These are phyloP conservation scores for Phortica variegata DNA, from an alignment of 1,140 invertebrate species.

Conservation along the genomic window DNA sequence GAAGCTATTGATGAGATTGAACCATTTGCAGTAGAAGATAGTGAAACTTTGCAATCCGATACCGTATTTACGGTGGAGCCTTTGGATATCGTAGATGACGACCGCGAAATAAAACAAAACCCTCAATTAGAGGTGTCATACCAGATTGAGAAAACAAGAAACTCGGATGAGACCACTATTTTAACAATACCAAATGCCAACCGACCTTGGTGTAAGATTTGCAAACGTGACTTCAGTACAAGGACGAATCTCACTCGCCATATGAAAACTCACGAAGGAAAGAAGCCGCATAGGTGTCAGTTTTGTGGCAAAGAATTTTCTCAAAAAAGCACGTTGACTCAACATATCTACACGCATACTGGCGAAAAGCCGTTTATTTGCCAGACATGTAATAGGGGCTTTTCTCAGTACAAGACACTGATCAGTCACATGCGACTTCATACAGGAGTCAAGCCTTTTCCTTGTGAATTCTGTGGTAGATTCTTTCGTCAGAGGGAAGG, in stretches of 20 bases:
- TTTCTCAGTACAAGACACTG: conserved; percentile 34
- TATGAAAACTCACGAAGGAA: conserved; percentile 65
- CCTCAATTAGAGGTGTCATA: too few relatives aligned
- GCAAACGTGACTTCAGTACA: conserved; percentile 62
- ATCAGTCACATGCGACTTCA: conserved; percentile 24
- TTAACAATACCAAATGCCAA: too few relatives aligned
- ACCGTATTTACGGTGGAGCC: too few relatives aligned
- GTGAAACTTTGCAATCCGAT: too few relatives aligned
- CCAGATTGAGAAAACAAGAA: too few relatives aligned
- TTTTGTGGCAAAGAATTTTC: conserved; percentile 66
- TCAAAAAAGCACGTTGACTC: conserved; percentile 60
- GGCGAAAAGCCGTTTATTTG: conserved; percentile 45
- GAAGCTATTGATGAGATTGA: too few relatives aligned
- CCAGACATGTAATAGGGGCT: conserved; percentile 37
- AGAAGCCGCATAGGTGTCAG: conserved; percentile 63
- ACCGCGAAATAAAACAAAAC: too few relatives aligned
- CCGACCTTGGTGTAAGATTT: conserved; percentile 59
- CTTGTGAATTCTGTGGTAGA: conserved; percentile 52
- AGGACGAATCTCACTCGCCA: conserved; percentile 65
- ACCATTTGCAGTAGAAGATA: too few relatives aligned
- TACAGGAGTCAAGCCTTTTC: conserved; percentile 58
- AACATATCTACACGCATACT: conserved; percentile 57
- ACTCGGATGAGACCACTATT: too few relatives aligned
- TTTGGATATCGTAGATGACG: too few relatives aligned
- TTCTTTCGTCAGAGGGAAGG: conserved; percentile 26